These are phyloP conservation scores for Hapalemur alaotrensis DNA, from an alignment of 2,797 vertebrate genomes.

Conservation along the genomic window DNA sequence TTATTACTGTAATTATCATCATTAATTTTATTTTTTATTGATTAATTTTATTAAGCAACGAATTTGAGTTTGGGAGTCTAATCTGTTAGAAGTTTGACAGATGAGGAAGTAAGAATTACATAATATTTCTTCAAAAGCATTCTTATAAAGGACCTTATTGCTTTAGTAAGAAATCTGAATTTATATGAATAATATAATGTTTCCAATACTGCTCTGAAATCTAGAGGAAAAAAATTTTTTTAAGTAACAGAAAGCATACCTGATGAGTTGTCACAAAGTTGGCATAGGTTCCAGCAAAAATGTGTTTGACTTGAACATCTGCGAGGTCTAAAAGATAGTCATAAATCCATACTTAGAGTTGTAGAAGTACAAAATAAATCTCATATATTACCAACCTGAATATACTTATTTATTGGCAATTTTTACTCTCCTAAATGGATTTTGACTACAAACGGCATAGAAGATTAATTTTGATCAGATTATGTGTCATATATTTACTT, in stretches of 20 bases:
- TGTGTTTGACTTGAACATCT: conserved; percentile 71
- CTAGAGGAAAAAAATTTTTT: neutral
- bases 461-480: conserved; percentile 18
- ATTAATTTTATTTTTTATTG: conserved; percentile 15
- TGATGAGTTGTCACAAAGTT: conserved; percentile 71
- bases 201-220: conserved; percentile 10
- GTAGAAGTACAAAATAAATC: conserved; percentile 20
- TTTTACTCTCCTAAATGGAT: neutral
- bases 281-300: conserved; percentile 81
- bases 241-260: conserved; percentile 29
- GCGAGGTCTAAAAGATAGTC: conserved; percentile 71
- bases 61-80: neutral
- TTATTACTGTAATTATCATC: neutral
- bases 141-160: neutral
- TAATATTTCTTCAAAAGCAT: neutral
- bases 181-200: neutral
- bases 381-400: neutral
- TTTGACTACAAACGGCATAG: neutral
- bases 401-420: neutral
- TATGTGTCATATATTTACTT: neutral
- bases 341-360: conserved; percentile 1
- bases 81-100: neutral
- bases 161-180: conserved; percentile 34
- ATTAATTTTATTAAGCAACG: neutral
- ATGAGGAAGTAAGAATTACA: neutral